Conservation (phyloP, 2,113 vertebrate species). For the Passer domesticus region DNA sequence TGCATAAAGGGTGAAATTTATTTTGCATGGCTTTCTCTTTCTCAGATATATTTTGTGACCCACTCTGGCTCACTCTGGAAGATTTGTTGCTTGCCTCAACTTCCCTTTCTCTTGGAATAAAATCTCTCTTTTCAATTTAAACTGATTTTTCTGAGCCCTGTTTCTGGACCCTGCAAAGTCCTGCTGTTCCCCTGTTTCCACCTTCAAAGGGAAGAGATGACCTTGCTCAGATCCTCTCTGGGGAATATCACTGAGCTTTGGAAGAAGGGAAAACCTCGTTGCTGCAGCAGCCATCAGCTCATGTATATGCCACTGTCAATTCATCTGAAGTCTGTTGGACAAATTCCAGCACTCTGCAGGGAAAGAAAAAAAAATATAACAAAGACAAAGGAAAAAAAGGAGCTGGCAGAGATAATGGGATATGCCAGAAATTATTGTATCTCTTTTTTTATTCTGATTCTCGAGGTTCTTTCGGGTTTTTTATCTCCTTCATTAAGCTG, state of each 20-base stretch:
- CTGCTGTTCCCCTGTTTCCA: neutral
- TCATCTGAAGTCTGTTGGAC: neutral
- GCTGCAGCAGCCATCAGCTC: neutral
- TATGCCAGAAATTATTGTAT: neutral
- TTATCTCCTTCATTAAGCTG: neutral
- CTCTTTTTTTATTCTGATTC: neutral
- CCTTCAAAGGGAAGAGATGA: neutral
- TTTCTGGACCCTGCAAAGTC: neutral
- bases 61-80: neutral
- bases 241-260: neutral
- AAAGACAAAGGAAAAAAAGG: neutral
- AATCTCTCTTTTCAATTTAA: neutral
- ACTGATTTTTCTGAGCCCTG: neutral
- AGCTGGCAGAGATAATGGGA: neutral
- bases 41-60: neutral
- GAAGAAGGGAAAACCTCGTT: neutral
- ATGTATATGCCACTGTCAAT: neutral
- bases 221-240: neutral
- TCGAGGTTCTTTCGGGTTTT: fast-evolving
- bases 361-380: neutral
- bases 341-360: neutral
- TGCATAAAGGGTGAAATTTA: neutral
- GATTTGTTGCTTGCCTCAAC: neutral
- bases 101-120: neutral
- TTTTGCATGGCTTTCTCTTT: neutral